Percentiles rank a stretch among this genome's conserved stretches.
Evolutionary conservation across 2,113 vertebrate species (phyloP).

Genomic region (Zosterops pallidus): DNA sequence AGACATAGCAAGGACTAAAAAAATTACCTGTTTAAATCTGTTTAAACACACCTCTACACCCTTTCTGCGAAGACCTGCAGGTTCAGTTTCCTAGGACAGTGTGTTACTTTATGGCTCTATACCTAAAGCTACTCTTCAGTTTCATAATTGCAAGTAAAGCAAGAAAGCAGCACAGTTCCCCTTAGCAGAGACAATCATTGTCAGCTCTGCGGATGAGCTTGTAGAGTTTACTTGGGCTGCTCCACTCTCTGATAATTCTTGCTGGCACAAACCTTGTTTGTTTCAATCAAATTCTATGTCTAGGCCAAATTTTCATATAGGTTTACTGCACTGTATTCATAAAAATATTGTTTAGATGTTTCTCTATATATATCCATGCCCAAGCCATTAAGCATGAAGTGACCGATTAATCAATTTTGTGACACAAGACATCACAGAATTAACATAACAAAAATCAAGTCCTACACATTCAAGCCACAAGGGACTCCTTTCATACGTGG

Average conservation of each 20-base stretch:
- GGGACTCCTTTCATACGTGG: not conserved
- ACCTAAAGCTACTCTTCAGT: not conserved
- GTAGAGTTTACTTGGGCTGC: not conserved
- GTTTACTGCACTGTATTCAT: not conserved
- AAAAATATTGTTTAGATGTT: not conserved
- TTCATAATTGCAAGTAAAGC: not conserved
- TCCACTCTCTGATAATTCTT: not conserved
- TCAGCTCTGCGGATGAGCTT: not conserved
- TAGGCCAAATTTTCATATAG: not conserved
- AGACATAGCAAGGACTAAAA: not conserved
- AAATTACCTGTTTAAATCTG: not conserved
- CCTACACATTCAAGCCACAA: not conserved
- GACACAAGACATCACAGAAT: not conserved
- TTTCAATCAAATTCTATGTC: not conserved
- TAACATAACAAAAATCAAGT: not conserved
- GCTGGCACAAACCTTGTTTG: not conserved
- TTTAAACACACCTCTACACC: not conserved
- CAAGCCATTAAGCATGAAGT: not conserved
- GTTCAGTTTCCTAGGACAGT: not conserved
- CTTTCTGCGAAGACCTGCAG: not conserved
- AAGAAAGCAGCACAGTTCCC: not conserved
- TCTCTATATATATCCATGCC: not conserved
- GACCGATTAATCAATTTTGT: not conserved
- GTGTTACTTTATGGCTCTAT: not conserved
- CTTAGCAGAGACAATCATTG: not conserved